phyloP scores from a whole-genome alignment of 2,888 invertebrate species.

The Biston stratarius region DNA sequence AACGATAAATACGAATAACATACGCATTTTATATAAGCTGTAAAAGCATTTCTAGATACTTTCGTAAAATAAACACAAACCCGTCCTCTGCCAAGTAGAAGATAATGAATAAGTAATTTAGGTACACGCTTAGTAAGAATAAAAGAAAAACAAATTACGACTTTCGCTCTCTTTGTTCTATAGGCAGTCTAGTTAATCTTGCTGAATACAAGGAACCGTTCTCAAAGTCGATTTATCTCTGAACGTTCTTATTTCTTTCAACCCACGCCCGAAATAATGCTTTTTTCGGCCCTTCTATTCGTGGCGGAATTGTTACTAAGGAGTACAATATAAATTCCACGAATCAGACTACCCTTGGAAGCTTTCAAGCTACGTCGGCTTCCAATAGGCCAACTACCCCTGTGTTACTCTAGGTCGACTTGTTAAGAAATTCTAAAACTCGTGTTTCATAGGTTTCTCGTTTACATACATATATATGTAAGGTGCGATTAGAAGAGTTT shows the following conservation, averaged over 20 bases:
- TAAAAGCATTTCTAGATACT: neutral
- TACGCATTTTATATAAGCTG: neutral
- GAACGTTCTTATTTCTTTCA: constrained; percentile 9
- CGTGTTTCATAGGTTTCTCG: neutral
- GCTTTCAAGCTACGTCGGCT: neutral
- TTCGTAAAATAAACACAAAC: constrained; percentile 2
- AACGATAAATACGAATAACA: neutral
- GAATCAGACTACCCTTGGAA: constrained; percentile 13
- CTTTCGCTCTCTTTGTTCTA: constrained; percentile 16
- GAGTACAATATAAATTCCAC: constrained; percentile 22
- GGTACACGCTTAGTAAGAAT: constrained; percentile 1
- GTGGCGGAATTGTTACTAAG: constrained; percentile 18
- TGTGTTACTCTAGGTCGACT: constrained; percentile 6
- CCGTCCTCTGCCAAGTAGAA: neutral
- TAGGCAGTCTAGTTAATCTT: constrained; percentile 18
- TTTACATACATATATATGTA: neutral
- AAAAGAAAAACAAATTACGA: constrained; percentile 16
- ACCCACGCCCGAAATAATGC: constrained; percentile 27
- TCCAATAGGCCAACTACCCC: constrained; percentile 18
- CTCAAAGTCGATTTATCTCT: constrained; percentile 21
- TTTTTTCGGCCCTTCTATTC: constrained; percentile 18
- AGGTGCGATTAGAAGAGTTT: neutral
- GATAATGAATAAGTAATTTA: constrained; percentile 19
- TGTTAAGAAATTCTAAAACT: neutral
- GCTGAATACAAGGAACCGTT: constrained; percentile 26